Evolutionary conservation across 2,113 vertebrate species (phyloP).

Genomic region (Tinamus guttatus): DNA sequence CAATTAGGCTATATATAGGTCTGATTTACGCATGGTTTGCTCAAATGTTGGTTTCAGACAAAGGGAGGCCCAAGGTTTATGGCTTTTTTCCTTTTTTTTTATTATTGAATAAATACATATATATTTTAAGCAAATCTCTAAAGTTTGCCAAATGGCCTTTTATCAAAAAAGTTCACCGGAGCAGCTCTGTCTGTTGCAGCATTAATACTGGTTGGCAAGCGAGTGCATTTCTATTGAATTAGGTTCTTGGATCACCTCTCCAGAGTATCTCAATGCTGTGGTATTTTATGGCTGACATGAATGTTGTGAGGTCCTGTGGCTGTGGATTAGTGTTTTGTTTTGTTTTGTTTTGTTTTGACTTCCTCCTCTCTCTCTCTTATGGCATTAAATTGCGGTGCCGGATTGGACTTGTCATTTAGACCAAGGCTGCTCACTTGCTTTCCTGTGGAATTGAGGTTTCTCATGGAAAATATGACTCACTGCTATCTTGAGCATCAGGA

Average conservation of each 20-base stretch:
- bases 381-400: conserved; percentile 64
- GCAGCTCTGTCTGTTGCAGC: conserved; percentile 34
- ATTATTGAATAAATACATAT: conserved; percentile 22
- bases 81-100: neutral
- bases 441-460: conserved; percentile 81
- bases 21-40: conserved; percentile 1
- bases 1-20: conserved; percentile 1
- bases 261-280: conserved; percentile 36
- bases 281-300: conserved; percentile 65
- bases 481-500: conserved; percentile 58
- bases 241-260: conserved; percentile 65
- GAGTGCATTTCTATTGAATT: conserved; percentile 69
- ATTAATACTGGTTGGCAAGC: conserved; percentile 25
- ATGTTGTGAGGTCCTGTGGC: conserved; percentile 61
- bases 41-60: conserved; percentile 29
- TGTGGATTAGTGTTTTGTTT: conserved; percentile 55
- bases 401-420: conserved; percentile 69
- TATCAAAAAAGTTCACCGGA: conserved; percentile 51
- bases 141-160: conserved; percentile 51
- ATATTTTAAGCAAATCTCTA: conserved; percentile 22
- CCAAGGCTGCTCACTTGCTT: conserved; percentile 65
- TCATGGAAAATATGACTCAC: conserved; percentile 80
- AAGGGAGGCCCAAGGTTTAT: neutral
- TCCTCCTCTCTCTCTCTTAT: neutral
- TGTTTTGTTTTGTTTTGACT: neutral